Percentiles rank a stretch among this genome's conserved stretches.
Evolutionary conservation across 2,888 invertebrate genomes (phyloP).

Genomic region (Rutpela maculata): DNA sequence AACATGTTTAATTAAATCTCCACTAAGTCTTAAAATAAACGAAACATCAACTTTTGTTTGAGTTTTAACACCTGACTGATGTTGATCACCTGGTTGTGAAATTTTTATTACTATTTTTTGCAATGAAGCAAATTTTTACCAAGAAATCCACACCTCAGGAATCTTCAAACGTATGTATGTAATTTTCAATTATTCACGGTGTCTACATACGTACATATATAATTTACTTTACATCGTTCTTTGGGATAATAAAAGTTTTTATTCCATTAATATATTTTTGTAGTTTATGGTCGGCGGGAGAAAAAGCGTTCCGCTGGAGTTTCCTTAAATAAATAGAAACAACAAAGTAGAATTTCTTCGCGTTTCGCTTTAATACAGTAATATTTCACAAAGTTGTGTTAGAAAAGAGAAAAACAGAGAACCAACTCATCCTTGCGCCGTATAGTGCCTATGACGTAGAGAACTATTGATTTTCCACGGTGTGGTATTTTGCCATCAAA

Average conservation of each 20-base stretch:
- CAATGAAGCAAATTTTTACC: not conserved
- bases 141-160: not conserved
- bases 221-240: slow-evolving; percentile 12
- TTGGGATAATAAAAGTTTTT: slow-evolving; percentile 37
- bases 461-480: slow-evolving; percentile 72
- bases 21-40: no score
- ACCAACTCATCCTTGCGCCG: slow-evolving; percentile 60
- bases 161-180: not conserved
- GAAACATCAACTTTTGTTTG: not conserved
- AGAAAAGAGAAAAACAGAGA: slow-evolving; percentile 51
- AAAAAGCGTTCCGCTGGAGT: slow-evolving; percentile 28
- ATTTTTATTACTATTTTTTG: not conserved
- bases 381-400: slow-evolving; percentile 49
- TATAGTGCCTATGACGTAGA: slow-evolving; percentile 69
- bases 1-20: no score
- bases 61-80: not conserved
- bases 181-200: not conserved
- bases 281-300: slow-evolving; percentile 26
- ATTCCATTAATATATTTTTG: slow-evolving; percentile 42
- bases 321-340: slow-evolving; percentile 48
- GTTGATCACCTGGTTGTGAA: not conserved
- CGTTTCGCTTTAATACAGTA: slow-evolving; percentile 47
- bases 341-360: slow-evolving; percentile 44
- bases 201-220: not conserved
- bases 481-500: slow-evolving; percentile 70